phyloP scores from a whole-genome alignment of 2,113 vertebrate genomes.

The Pungitius pungitius region DNA sequence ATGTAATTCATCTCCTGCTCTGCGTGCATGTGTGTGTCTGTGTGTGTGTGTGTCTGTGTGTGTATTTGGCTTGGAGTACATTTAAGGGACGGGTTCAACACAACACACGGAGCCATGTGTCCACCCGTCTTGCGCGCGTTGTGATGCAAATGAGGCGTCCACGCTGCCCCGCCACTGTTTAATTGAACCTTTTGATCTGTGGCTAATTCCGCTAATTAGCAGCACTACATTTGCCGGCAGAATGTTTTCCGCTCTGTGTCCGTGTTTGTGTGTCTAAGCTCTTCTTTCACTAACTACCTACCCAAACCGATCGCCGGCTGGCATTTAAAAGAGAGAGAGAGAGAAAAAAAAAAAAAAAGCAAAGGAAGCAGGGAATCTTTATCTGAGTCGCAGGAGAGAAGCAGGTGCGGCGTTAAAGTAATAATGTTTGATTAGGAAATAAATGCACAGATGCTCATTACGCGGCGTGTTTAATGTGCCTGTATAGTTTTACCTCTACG shows the following conservation, averaged over 20 bases:
- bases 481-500: slow-evolving; percentile 53
- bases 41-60: not conserved
- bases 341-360: slow-evolving; percentile 10
- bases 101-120: no score
- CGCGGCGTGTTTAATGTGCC: slow-evolving; percentile 57
- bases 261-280: slow-evolving; percentile 12
- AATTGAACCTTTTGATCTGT: slow-evolving; percentile 81
- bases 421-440: slow-evolving; percentile 49
- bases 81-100: not conserved
- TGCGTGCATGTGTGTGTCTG: not conserved
- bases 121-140: no score
- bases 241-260: slow-evolving; percentile 38
- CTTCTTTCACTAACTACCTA: slow-evolving; percentile 43
- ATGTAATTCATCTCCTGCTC: slow-evolving; percentile 2
- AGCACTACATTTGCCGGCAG: slow-evolving; percentile 59
- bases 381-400: slow-evolving; percentile 54
- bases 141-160: slow-evolving; percentile 72
- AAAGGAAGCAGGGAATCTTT: slow-evolving; percentile 29
- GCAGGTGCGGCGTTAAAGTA: slow-evolving; percentile 72
- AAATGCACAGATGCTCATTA: slow-evolving; percentile 75
- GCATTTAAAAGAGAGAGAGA: slow-evolving; percentile 62
- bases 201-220: slow-evolving; percentile 80
- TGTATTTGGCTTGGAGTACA: not conserved
- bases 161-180: slow-evolving; percentile 62
- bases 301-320: slow-evolving; percentile 50